phyloP scores from a whole-genome alignment of 30 jellyfish, hydroid and myxozoan species.

The Hydractinia symbiolongicarpus region DNA sequence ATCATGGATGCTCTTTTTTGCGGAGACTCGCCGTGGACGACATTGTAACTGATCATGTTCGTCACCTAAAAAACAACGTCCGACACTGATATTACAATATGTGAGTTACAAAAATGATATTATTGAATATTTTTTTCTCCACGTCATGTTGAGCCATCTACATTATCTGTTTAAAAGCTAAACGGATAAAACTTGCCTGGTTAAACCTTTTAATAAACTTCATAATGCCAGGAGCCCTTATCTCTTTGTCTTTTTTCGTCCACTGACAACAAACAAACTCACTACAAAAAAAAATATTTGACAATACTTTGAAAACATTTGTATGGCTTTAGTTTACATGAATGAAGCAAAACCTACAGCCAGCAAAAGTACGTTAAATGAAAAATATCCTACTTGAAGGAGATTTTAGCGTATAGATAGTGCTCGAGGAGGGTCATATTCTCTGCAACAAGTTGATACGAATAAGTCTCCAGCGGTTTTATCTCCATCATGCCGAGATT shows the following conservation, averaged over 20 bases:
- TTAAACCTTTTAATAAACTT: constrained; percentile 70
- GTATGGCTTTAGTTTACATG: not conserved
- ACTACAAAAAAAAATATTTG: constrained; percentile 26
- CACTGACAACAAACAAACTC: constrained; percentile 83
- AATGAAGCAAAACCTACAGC: not conserved
- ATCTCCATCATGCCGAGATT: not conserved
- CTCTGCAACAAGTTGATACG: constrained; percentile 45
- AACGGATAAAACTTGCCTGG: constrained; percentile 39
- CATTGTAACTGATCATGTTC: constrained; percentile 71
- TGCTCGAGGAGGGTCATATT: constrained; percentile 73
- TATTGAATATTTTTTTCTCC: not conserved
- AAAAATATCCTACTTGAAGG: constrained; percentile 50
- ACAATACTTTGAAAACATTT: not conserved
- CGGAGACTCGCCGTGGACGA: constrained; percentile 53
- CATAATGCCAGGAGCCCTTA: constrained; percentile 66
- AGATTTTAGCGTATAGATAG: constrained; percentile 66
- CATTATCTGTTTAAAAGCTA: not conserved
- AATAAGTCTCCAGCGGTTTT: not conserved
- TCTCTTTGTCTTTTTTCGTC: constrained; percentile 87
- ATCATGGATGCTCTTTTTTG: constrained; percentile 69
- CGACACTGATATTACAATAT: too few relatives aligned
- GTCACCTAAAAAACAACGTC: constrained; percentile 38
- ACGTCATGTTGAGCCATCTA: not conserved
- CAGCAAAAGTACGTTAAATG: not conserved
- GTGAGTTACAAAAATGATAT: not conserved